Percentiles rank a stretch among this genome's conserved stretches.
Evolutionary conservation across 2,797 vertebrate genomes (phyloP).

Genomic region (Triplophysa yarkandensis): DNA sequence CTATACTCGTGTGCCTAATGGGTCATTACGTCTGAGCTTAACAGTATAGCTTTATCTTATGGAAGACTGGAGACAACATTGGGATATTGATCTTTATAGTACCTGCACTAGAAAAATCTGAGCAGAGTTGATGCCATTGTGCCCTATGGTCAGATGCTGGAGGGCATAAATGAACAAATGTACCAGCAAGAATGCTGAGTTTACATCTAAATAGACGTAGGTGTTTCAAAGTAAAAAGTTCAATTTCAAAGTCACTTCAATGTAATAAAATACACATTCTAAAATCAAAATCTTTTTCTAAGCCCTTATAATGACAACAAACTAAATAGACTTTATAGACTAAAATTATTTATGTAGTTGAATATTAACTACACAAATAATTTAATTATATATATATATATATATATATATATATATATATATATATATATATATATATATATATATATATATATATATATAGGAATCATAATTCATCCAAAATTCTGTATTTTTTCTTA

Average conservation of each 20-base stretch:
- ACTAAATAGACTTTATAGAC: no score
- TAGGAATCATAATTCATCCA: no score
- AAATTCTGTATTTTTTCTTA: no score
- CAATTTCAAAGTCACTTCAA: background rate
- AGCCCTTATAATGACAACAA: background rate
- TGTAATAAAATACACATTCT: background rate
- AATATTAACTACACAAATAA: no score
- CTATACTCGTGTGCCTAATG: slow-evolving; percentile 34
- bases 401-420: no score
- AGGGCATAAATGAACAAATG: slow-evolving; percentile 3
- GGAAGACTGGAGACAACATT: slow-evolving; percentile 27
- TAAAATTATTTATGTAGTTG: no score
- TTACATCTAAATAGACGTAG: background rate
- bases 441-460: no score
- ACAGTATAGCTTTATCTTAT: slow-evolving; percentile 34
- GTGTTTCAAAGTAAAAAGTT: background rate
- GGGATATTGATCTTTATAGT: slow-evolving; percentile 40
- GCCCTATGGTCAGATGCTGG: slow-evolving; percentile 4
- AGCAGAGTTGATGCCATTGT: slow-evolving; percentile 20
- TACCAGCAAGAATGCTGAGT: background rate
- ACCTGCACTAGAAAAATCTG: slow-evolving; percentile 13
- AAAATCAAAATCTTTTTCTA: background rate
- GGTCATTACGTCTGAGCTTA: slow-evolving; percentile 42
- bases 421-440: no score
- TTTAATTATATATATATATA: no score